Base-by-base conservation (phyloP, 2,888 invertebrate species). In the Amiota mariae region DNA sequence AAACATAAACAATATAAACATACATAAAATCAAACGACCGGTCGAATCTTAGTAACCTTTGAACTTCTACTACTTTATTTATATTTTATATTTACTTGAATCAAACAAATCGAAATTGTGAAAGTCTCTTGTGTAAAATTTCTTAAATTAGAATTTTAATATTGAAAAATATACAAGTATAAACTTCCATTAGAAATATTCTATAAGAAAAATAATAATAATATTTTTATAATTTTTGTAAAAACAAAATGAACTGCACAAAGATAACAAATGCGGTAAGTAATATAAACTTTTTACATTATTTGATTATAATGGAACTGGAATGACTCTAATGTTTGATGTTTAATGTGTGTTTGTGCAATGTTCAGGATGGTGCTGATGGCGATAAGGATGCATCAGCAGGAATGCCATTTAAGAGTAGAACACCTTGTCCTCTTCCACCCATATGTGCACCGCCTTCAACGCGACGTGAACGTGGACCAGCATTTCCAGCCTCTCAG, bases 401-500 rank as follows among this genome's bases (percentile, higher is more conserved):
- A n/a, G 54, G 12, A 8, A 20, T 59, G 4, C 15, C n/a, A 24
- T 15, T 72, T n/a, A 61, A 59, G 49, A 36, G 15, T 6, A 18
- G 51, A 12, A 8, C 61, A 11, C 36, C 49, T n/a, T 72, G 72
- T 51, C 72, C 72, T 3, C 51, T 46, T 6, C 61, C 59, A 8
- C 68, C 72, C 13, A 59, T 72, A 24, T 72, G 72, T 49, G 12
- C 57, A 12, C 10, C 10, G 56, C 68, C 61, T 8, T 36, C 15
- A 8, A 15, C 36, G 15, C 36, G 36, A 15, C 54, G 49, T 11
- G 20, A 20, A 20, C 11, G 12, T 9, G 54, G 36, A 13, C 20
- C 72, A n/a, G 24, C 8, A 0, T 77, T 79, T 15, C 76, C 71
- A 6, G 8, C 83, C 0, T 63, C 57, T 8, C 78, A 84, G 1